These are phyloP conservation scores for Eupeodes luniger DNA, from an alignment of 2,888 invertebrate species.

Conservation along the genomic window DNA sequence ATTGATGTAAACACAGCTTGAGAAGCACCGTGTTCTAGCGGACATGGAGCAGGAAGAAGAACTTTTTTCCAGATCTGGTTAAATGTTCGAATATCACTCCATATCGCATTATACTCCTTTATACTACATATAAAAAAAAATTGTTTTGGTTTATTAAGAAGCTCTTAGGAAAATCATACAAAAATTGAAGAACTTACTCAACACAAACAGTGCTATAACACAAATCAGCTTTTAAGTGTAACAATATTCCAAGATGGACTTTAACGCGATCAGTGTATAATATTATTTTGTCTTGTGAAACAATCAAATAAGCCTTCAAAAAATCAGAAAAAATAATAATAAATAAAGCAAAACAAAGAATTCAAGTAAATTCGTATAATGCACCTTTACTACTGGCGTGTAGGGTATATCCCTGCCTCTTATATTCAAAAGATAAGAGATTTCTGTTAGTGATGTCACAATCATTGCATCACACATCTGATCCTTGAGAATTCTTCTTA, in stretches of 20 bases:
- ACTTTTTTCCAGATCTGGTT: constrained; percentile 88
- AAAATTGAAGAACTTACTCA: constrained; percentile 85
- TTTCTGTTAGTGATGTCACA: constrained; percentile 93
- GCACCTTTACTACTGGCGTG: constrained; percentile 92
- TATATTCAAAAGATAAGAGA: constrained; percentile 94
- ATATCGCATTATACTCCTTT: constrained; percentile 88
- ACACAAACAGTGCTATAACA: constrained; percentile 87
- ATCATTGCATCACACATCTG: constrained; percentile 91
- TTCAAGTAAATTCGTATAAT: neutral
- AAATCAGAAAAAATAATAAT: constrained; percentile 81
- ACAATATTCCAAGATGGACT: constrained; percentile 86
- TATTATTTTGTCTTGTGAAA: constrained; percentile 87
- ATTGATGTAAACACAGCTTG: constrained; percentile 88
- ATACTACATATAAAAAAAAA: constrained; percentile 84
- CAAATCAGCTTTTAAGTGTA: constrained; percentile 85
- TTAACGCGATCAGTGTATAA: constrained; percentile 90
- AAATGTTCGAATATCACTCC: constrained; percentile 88
- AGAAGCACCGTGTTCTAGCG: constrained; percentile 89
- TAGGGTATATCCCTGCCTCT: constrained; percentile 93
- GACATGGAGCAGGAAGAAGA: constrained; percentile 89
- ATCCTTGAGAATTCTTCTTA: constrained; percentile 87
- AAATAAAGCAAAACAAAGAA: neutral
- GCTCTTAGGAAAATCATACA: neutral
- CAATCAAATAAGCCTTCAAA: constrained; percentile 89
- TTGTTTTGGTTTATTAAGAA: too few species aligned